Conservation (phyloP, 2,888 invertebrate species). For the Nomada ruficornis region DNA sequence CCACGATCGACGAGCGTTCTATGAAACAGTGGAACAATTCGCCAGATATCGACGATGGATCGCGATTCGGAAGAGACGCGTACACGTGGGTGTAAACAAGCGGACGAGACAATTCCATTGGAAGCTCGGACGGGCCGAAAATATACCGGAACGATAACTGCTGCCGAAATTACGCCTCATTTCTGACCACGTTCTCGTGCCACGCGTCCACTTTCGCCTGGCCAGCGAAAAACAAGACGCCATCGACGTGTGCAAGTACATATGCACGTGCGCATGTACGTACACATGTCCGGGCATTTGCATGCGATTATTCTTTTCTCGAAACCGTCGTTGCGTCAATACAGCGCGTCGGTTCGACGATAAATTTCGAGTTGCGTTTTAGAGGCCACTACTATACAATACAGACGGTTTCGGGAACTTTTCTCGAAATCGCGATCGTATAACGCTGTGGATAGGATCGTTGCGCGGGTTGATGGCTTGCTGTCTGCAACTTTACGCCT, state of each 20-base stretch:
- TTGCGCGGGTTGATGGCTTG: no score
- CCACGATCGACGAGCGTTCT: no score
- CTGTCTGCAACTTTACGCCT: neutral
- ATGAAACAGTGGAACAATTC: no score
- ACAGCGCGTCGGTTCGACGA: neutral
- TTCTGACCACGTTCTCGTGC: slow-evolving; percentile 14
- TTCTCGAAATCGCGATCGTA: no score
- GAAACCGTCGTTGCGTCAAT: slow-evolving; percentile 38
- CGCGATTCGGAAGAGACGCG: slow-evolving; percentile 7
- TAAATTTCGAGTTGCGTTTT: neutral
- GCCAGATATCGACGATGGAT: neutral
- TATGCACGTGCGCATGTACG: no score
- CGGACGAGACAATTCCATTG: slow-evolving; percentile 6
- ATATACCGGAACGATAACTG: slow-evolving; percentile 43
- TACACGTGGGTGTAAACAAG: neutral
- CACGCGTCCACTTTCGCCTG: slow-evolving; percentile 28
- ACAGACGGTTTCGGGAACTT: no score
- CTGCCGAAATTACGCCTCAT: slow-evolving; percentile 45
- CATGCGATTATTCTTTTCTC: slow-evolving; percentile 30
- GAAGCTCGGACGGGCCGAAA: slow-evolving; percentile 31
- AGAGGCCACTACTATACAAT: no score
- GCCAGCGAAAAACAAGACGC: slow-evolving; percentile 25
- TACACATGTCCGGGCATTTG: slow-evolving; percentile 12
- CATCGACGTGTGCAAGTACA: neutral
- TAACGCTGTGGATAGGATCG: no score